phyloP scores from a whole-genome alignment of 2,113 vertebrate genomes.

The Corythornis madagascariensis region DNA sequence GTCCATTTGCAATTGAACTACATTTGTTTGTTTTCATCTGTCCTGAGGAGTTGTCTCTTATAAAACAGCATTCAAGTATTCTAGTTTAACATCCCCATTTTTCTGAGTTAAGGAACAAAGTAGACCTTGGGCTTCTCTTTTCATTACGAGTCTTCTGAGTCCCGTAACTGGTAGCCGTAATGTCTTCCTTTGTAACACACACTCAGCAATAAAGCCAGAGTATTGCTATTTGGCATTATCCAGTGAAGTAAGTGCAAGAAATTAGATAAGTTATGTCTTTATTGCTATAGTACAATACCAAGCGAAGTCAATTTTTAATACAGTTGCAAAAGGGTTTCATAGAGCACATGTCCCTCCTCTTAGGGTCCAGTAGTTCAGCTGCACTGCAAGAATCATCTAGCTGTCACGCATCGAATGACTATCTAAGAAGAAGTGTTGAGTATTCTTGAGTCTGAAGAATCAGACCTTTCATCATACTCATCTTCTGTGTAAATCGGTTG shows the following conservation, averaged over 20 bases:
- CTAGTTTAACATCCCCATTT: slow-evolving; percentile 70
- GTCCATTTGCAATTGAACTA: slow-evolving; percentile 58
- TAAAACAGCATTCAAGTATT: slow-evolving; percentile 79
- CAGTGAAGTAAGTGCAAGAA: slow-evolving; percentile 83
- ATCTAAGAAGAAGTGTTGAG: slow-evolving; percentile 88
- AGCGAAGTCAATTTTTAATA: slow-evolving; percentile 69
- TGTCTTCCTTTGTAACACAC: slow-evolving; percentile 64
- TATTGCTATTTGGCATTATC: slow-evolving; percentile 82
- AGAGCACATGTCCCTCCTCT: background rate
- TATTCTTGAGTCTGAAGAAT: slow-evolving; percentile 94
- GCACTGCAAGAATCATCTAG: slow-evolving; percentile 30
- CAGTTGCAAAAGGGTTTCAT: slow-evolving; percentile 22
- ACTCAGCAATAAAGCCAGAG: slow-evolving; percentile 77
- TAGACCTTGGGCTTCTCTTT: slow-evolving; percentile 48
- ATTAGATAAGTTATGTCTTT: slow-evolving; percentile 79
- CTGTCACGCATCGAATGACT: background rate
- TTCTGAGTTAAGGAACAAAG: slow-evolving; percentile 66
- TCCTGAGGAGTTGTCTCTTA: slow-evolving; percentile 76
- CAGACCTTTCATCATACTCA: slow-evolving; percentile 93
- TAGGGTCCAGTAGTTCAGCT: slow-evolving; percentile 25
- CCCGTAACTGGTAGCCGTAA: slow-evolving; percentile 36
- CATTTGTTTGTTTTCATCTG: slow-evolving; percentile 39
- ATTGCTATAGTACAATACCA: slow-evolving; percentile 75
- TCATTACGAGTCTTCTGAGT: slow-evolving; percentile 43
- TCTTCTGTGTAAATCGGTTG: slow-evolving; percentile 91